Percentiles rank a stretch among this genome's conserved stretches.
phyloP scores from a whole-genome alignment of 2,797 vertebrate species.

The Sebastes trivittatus region DNA sequence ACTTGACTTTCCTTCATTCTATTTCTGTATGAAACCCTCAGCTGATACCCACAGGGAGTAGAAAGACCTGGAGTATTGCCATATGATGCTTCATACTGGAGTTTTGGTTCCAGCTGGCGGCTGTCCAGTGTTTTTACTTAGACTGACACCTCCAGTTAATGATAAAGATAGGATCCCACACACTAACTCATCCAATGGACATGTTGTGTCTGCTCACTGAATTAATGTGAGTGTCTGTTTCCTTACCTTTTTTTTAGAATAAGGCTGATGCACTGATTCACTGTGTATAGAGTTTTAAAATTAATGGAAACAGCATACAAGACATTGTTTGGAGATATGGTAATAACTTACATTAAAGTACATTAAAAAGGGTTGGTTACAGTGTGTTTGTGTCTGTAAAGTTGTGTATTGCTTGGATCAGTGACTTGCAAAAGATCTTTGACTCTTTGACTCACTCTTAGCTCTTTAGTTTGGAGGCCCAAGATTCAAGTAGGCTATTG shows the following conservation, averaged over 20 bases:
- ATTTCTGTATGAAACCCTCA: not conserved
- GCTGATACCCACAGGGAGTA: not conserved
- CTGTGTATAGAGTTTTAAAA: not conserved
- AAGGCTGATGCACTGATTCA: not conserved
- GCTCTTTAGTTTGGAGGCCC: not conserved
- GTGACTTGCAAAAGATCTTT: not conserved
- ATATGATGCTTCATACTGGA: not conserved
- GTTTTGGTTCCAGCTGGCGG: not conserved
- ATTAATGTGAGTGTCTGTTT: not conserved
- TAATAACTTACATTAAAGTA: not conserved
- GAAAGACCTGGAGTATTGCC: not conserved
- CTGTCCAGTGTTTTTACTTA: not conserved
- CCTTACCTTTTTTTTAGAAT: not conserved
- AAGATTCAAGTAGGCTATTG: not conserved
- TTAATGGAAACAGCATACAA: not conserved
- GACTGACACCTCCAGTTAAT: not conserved
- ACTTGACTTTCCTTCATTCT: slow-evolving; percentile 11
- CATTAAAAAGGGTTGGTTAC: not conserved
- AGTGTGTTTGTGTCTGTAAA: not conserved
- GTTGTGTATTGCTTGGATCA: not conserved
- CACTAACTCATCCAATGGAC: not conserved
- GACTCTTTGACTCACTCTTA: not conserved
- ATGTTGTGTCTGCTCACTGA: not conserved
- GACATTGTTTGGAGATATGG: not conserved
- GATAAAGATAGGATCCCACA: not conserved